Conservation (phyloP, 2,797 vertebrate species). For the Nannoperca australis region DNA sequence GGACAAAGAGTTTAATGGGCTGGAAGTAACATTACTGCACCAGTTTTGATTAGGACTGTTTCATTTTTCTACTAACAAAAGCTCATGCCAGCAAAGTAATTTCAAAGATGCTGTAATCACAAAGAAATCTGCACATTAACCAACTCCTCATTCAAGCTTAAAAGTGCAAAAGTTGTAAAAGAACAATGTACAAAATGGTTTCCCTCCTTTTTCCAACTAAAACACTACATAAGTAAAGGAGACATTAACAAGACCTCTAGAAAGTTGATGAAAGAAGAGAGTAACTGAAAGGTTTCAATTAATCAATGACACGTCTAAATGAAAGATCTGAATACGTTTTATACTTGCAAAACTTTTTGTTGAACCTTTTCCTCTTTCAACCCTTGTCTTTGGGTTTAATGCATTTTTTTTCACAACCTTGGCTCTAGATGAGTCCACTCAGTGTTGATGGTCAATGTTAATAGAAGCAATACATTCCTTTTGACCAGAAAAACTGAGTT, state of each 20-base stretch:
- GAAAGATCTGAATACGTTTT: background rate
- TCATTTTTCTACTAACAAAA: background rate
- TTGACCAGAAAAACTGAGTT: too few relatives aligned
- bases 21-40: background rate
- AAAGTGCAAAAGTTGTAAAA: background rate
- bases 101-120: background rate
- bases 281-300: background rate
- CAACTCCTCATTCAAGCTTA: too few relatives aligned
- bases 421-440: background rate
- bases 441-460: too few relatives aligned
- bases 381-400: slow-evolving; percentile 13
- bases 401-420: slow-evolving; percentile 4
- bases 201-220: background rate
- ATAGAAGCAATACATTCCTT: too few relatives aligned
- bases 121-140: background rate
- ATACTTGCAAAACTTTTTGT: background rate
- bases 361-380: background rate
- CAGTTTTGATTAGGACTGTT: background rate
- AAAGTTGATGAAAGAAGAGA: background rate
- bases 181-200: background rate
- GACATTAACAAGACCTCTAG: background rate
- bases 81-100: background rate
- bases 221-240: background rate
- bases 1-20: background rate
- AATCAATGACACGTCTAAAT: background rate